Conservation (phyloP, 2,113 vertebrate genomes). For the Saimiri boliviensis region DNA sequence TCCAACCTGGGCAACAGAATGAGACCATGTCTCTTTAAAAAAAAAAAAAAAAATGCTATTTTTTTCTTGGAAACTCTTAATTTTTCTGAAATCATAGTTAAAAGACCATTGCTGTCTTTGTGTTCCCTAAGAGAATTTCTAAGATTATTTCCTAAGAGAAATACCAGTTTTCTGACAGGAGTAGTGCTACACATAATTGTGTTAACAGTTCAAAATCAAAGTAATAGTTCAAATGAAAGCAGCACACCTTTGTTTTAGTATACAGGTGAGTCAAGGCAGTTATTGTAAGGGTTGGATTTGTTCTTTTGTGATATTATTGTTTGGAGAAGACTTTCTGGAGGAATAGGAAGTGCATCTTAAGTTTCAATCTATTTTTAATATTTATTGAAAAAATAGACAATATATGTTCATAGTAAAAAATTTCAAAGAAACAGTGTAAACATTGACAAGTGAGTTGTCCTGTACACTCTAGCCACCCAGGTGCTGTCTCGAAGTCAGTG, state of each 20-base stretch:
- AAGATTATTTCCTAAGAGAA: conserved; percentile 24
- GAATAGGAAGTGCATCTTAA: not conserved
- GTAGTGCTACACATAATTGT: not conserved
- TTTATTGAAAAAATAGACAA: not conserved
- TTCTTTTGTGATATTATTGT: not conserved
- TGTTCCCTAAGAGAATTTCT: not conserved
- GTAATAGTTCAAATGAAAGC: not conserved
- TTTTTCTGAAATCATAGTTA: conserved; percentile 1
- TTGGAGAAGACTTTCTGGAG: not conserved
- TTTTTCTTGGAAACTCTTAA: not conserved
- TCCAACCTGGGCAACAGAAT: no score
- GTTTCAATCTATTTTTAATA: conserved; percentile 29
- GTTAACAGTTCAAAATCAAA: not conserved
- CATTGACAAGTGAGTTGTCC: not conserved
- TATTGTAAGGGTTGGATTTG: not conserved
- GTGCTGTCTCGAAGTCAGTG: not conserved
- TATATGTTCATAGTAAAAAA: not conserved
- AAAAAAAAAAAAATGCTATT: no score
- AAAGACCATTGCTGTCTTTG: not conserved
- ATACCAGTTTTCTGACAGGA: not conserved
- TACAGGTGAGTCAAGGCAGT: not conserved
- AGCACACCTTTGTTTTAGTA: not conserved
- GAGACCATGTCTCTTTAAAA: no score
- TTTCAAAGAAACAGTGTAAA: not conserved
- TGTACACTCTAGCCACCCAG: not conserved